Evolutionary conservation across 2,797 vertebrate genomes (phyloP), one percentile per base, ranked within the genome.

Genomic region (Aeoliscus strigatus): DNA sequence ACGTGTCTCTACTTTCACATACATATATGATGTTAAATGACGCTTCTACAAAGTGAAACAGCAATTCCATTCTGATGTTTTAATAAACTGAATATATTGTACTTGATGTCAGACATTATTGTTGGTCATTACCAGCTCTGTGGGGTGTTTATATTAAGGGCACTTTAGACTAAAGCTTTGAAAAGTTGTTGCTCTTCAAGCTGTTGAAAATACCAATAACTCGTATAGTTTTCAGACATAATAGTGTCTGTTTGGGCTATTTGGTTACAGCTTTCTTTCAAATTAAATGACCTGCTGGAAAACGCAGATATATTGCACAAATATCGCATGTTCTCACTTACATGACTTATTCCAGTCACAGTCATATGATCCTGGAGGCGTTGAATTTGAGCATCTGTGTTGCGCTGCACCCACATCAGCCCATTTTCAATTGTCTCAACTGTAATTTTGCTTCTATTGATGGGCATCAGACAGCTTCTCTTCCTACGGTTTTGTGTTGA

Each of bases 121-220:
- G 70, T 60, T 59, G 69, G 73, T 71, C 73, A 80, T 76, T 66
- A 66, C 49, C 57, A 52, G 55, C 66, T 73, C 70, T 66, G 59
- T 71, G 58, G 61, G 63, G 60, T 80, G 65, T 79, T 82, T 81
- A 68, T 75, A 77, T 70, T 74, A 75, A 70, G 80, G 51, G 57
- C 70, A 70, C 64, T 74, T 68, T 36, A 41, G 63, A 67, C 51
- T 60, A 51, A 29, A 52, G 75, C 66, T 62, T 39, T 72, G 40
- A 61, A 71, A 76, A 66, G 33, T 62, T 38, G 57, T 58, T 39
- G 76, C 35, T 75, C 60, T 66, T 35, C 61, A 73, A 70, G 55
- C 70, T 79, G 66, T 57, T 79, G 58, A 66, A 66, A 65, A 77
- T 59, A 38, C 47, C 67, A 65, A 67, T 74, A 58, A 70, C 38